phyloP scores from a whole-genome alignment of 2,888 invertebrate genomes.

The Zaprionus obscuricornis region DNA sequence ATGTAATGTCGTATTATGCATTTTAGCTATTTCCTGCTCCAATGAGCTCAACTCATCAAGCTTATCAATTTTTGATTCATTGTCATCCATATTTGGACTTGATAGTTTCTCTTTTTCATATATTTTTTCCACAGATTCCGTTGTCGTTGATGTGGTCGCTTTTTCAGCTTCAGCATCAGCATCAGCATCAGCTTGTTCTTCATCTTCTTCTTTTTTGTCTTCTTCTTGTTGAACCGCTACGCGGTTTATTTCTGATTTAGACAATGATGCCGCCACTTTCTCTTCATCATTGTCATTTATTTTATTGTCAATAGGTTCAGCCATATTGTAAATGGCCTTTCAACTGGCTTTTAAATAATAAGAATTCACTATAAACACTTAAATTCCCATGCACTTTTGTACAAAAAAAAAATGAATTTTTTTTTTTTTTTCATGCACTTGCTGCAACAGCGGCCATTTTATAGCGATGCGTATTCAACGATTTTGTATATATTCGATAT shows the following conservation, averaged over 20 bases:
- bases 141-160: constrained; percentile 43
- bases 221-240: constrained; percentile 18
- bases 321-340: constrained; percentile 29
- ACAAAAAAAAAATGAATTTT: constrained; percentile 25
- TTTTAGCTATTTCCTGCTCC: constrained; percentile 81
- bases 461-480: constrained; percentile 44
- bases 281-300: constrained; percentile 10
- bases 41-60: constrained; percentile 78
- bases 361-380: not conserved
- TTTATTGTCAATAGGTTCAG: constrained; percentile 29
- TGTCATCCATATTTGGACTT: constrained; percentile 1
- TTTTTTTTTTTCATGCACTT: constrained; percentile 59
- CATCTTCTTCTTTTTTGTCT: not conserved
- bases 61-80: constrained; percentile 36
- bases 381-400: constrained; percentile 34
- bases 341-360: not conserved
- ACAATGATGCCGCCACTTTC: constrained; percentile 1
- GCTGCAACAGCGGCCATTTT: constrained; percentile 61
- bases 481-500: constrained; percentile 20
- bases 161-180: constrained; percentile 20
- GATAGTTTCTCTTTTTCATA: constrained; percentile 26
- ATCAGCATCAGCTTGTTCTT: no score
- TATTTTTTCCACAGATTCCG: no score
- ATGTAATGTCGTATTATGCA: constrained; percentile 73
- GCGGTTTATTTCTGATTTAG: constrained; percentile 31